These are phyloP conservation scores for Magallana angulata DNA, from an alignment of 1,140 invertebrate species.

Conservation along the genomic window DNA sequence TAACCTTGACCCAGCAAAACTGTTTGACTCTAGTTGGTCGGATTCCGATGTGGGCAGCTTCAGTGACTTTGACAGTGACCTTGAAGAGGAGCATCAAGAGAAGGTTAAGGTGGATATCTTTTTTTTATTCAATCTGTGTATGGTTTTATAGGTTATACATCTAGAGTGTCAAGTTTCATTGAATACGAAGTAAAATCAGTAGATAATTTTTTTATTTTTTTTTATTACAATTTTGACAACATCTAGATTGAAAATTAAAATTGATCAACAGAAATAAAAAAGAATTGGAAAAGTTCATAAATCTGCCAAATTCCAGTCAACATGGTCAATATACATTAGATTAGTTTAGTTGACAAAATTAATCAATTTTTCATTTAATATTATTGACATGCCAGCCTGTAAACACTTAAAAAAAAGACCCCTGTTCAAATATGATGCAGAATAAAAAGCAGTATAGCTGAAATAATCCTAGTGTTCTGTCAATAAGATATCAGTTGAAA, in stretches of 20 bases:
- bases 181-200: neutral
- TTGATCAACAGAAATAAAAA: too few species aligned
- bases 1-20: slow-evolving; percentile 61
- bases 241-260: too few species aligned
- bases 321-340: too few species aligned
- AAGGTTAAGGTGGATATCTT: slow-evolving; percentile 40
- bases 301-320: too few species aligned
- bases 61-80: slow-evolving; percentile 58
- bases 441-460: neutral
- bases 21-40: slow-evolving; percentile 72
- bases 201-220: too few species aligned
- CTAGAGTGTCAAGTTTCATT: neutral
- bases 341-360: too few species aligned
- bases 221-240: too few species aligned
- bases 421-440: neutral
- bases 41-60: slow-evolving; percentile 63
- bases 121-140: neutral
- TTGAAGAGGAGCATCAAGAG: slow-evolving; percentile 48
- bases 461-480: neutral
- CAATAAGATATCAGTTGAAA: neutral
- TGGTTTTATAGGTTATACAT: neutral
- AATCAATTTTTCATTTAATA: too few species aligned
- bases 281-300: too few species aligned
- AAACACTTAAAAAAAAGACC: neutral
- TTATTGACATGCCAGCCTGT: too few species aligned